phyloP scores from a whole-genome alignment of 2,888 invertebrate genomes.

The Nebria brevicollis region DNA sequence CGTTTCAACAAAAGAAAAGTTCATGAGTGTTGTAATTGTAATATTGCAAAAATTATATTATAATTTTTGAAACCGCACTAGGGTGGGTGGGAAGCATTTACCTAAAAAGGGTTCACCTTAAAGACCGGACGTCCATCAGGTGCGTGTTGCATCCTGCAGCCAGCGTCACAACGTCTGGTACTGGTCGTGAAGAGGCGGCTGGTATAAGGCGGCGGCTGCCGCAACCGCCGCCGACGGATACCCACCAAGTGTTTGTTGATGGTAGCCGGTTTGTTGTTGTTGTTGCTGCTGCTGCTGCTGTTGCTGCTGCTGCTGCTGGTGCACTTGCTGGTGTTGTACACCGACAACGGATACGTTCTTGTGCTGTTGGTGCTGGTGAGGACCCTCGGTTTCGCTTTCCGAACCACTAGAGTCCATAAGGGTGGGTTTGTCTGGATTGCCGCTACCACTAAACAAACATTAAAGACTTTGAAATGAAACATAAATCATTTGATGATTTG shows the following conservation, averaged over 20 bases:
- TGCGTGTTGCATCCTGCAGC: conserved; percentile 52
- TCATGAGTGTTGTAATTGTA: conserved; percentile 2
- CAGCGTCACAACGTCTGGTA: conserved; percentile 65
- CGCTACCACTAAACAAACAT: conserved; percentile 56
- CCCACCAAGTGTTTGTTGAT: conserved; percentile 52
- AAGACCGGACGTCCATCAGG: conserved; percentile 9
- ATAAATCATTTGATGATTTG: no score
- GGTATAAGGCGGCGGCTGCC: conserved; percentile 30
- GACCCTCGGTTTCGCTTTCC: conserved; percentile 59
- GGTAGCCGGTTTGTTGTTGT: conserved; percentile 49
- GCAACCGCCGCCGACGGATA: conserved; percentile 59
- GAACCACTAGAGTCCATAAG: conserved; percentile 62
- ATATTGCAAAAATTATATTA: neutral
- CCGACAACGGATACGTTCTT: conserved; percentile 54
- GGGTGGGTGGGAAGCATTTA: conserved; percentile 8
- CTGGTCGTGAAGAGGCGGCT: conserved; percentile 57
- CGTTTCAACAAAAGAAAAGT: conserved; percentile 8
- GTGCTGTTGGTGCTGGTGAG: conserved; percentile 51
- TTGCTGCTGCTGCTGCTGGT: conserved; percentile 14
- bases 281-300: conserved; percentile 8
- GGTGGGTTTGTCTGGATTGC: conserved; percentile 60
- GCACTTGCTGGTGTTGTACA: conserved; percentile 2
- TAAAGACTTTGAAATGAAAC: neutral
- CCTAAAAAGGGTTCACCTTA: conserved; percentile 11
- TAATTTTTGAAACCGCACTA: neutral